Evolutionary conservation across 2,888 invertebrate species (phyloP).

Genomic region (Andrena bicolor): DNA sequence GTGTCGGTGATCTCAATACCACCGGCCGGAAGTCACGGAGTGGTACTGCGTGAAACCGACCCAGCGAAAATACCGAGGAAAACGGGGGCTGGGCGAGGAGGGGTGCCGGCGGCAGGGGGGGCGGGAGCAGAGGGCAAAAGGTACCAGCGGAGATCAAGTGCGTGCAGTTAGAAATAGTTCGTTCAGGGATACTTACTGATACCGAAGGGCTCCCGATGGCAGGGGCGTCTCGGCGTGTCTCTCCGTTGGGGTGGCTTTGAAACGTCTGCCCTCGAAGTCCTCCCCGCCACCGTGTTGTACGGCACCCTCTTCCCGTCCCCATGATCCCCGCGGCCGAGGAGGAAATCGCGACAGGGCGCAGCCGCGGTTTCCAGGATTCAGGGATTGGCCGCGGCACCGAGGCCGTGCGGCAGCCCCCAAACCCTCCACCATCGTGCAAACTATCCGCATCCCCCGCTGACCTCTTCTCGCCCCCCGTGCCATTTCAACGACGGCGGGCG

Average conservation of each 20-base stretch:
- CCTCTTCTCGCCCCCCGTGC: conserved; percentile 26
- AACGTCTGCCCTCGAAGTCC: conserved; percentile 84
- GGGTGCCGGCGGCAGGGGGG: background rate
- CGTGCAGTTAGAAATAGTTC: conserved; percentile 36
- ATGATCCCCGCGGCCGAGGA: conserved; percentile 46
- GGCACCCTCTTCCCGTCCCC: conserved; percentile 69
- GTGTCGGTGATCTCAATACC: conserved; percentile 15
- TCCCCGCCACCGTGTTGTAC: conserved; percentile 82
- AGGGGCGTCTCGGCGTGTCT: conserved; percentile 84
- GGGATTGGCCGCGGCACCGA: conserved; percentile 76
- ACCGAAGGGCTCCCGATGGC: conserved; percentile 84
- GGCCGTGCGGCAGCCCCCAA: conserved; percentile 78
- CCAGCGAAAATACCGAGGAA: no score
- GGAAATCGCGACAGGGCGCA: conserved; percentile 67
- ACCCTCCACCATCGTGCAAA: conserved; percentile 68
- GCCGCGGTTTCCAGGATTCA: conserved; percentile 71
- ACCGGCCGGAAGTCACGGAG: background rate
- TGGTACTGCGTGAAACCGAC: background rate
- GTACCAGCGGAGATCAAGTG: conserved; percentile 5
- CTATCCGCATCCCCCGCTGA: conserved; percentile 61
- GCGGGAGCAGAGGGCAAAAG: background rate
- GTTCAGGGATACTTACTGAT: conserved; percentile 80
- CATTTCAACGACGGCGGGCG: background rate
- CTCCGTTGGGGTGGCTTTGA: conserved; percentile 84
- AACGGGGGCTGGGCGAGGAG: background rate